phyloP scores from a whole-genome alignment of 2,888 invertebrate genomes.

The Rhaphigaster nebulosa region DNA sequence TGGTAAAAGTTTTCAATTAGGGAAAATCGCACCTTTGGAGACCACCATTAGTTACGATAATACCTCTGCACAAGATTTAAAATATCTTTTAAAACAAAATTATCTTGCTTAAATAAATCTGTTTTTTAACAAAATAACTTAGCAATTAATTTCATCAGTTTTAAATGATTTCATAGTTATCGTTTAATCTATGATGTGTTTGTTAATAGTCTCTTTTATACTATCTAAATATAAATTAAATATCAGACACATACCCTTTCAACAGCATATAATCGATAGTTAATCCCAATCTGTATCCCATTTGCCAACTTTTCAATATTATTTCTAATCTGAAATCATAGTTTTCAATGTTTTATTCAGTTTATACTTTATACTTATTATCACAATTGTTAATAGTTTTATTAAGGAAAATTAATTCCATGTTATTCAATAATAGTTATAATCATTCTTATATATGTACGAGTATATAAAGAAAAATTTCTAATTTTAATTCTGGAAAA shows the following conservation, averaged over 20 bases:
- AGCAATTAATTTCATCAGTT: too few relatives aligned
- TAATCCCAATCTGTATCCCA: slow-evolving; percentile 83
- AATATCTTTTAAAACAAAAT: too few relatives aligned
- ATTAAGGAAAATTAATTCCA: neutral
- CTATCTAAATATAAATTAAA: too few relatives aligned
- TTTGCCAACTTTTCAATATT: slow-evolving; percentile 77
- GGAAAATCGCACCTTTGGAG: too few relatives aligned
- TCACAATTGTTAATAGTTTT: neutral
- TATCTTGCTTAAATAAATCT: too few relatives aligned
- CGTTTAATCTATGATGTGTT: too few relatives aligned
- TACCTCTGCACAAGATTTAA: too few relatives aligned
- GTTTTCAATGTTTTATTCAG: neutral
- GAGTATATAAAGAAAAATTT: neutral
- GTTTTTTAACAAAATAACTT: too few relatives aligned
- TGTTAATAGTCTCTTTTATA: too few relatives aligned
- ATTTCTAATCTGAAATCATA: slow-evolving; percentile 71
- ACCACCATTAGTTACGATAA: too few relatives aligned
- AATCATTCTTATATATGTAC: neutral
- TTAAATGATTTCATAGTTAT: too few relatives aligned
- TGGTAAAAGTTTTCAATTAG: too few relatives aligned
- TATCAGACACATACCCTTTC: slow-evolving; percentile 75
- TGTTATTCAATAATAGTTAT: neutral
- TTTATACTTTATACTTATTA: neutral
- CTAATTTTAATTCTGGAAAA: neutral
- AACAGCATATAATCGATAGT: slow-evolving; percentile 82